Percentiles rank a stretch among this genome's conserved stretches.
phyloP scores from a whole-genome alignment of 2,888 invertebrate species.

The Drosophila pseudotakahashii region DNA sequence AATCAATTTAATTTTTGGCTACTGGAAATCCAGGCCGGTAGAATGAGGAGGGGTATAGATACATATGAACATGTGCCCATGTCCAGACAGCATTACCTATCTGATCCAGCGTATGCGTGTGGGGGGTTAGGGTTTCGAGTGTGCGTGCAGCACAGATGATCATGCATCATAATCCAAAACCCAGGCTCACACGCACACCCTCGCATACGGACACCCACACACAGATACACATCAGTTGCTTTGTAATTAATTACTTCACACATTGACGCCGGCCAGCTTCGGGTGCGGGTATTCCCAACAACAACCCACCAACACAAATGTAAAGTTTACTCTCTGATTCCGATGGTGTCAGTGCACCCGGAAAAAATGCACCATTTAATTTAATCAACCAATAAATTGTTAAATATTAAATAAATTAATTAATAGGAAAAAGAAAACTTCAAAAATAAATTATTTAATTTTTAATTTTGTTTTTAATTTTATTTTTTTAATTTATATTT shows the following conservation, averaged over 20 bases:
- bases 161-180: constrained; percentile 78
- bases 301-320: constrained; percentile 41
- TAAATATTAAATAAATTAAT: no score
- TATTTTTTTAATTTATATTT: no score
- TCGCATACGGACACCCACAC: constrained; percentile 28
- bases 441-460: no score
- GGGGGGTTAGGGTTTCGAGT: constrained; percentile 43
- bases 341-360: constrained; percentile 15
- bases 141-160: constrained; percentile 75
- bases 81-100: constrained; percentile 52
- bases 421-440: no score
- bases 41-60: background rate
- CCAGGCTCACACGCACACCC: constrained; percentile 56
- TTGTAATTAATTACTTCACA: constrained; percentile 81
- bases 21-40: constrained; percentile 12
- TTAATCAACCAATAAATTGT: no score
- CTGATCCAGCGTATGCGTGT: constrained; percentile 22
- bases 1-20: constrained; percentile 78
- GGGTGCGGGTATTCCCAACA: constrained; percentile 37
- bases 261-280: constrained; percentile 69
- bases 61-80: constrained; percentile 5
- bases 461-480: no score
- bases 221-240: constrained; percentile 76
- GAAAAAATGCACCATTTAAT: background rate
- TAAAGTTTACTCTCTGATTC: constrained; percentile 63